Percentiles rank a stretch among this genome's conserved stretches.
phyloP scores from a whole-genome alignment of 2,888 invertebrate genomes.

The Andrena dorsata region DNA sequence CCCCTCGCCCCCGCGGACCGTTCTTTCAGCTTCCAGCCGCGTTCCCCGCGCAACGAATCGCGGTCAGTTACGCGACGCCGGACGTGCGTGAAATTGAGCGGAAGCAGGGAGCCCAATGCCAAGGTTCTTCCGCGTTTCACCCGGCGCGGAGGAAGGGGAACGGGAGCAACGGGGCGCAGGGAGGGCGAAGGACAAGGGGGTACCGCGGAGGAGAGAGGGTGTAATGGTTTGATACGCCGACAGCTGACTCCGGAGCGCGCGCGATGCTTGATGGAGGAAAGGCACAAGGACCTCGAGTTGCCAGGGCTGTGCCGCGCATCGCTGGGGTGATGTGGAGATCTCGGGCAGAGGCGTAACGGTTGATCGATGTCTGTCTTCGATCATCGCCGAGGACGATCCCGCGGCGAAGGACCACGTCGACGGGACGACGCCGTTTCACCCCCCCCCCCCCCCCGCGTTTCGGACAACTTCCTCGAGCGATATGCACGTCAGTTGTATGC shows the following conservation, averaged over 20 bases:
- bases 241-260: constrained; percentile 1
- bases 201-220: not conserved
- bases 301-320: not conserved
- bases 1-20: constrained; percentile 2
- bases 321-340: constrained; percentile 44
- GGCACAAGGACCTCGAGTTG: not conserved
- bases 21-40: constrained; percentile 13
- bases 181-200: not conserved
- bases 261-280: not conserved
- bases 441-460: too few species aligned
- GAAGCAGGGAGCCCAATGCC: constrained; percentile 75
- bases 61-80: constrained; percentile 24
- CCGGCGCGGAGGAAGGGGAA: not conserved
- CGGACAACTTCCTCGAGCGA: too few species aligned
- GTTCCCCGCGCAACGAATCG: constrained; percentile 54
- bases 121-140: constrained; percentile 72
- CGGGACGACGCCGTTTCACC: too few species aligned
- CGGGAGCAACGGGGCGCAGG: not conserved
- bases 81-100: constrained; percentile 70
- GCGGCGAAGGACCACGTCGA: not conserved
- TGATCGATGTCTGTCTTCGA: not conserved
- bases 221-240: not conserved
- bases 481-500: too few species aligned
- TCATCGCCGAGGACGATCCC: not conserved
- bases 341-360: not conserved